A percentile compares a stretch with the other conserved stretches of the same genome.
Conservation (phyloP, 2,113 vertebrate genomes). For the Ornithorhynchus anatinus region DNA sequence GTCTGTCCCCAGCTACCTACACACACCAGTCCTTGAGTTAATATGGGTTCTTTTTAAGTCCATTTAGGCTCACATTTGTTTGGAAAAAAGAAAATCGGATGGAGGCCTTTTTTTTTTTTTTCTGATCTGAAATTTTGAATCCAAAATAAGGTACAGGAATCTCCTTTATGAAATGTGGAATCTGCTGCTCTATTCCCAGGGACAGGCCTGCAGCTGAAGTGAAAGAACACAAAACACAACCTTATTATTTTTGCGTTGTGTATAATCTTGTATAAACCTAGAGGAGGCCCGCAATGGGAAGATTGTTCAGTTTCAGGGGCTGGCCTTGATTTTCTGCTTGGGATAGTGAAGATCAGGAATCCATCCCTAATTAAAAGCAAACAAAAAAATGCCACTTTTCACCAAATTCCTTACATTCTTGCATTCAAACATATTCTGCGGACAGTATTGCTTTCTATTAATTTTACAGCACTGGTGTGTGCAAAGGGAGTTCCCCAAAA, state of each 20-base stretch:
- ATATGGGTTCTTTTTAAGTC: slow-evolving; percentile 13
- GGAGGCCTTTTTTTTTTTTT: too few relatives aligned
- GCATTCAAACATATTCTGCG: slow-evolving; percentile 44
- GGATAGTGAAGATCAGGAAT: slow-evolving; percentile 72
- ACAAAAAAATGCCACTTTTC: slow-evolving; percentile 61
- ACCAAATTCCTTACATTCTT: slow-evolving; percentile 71
- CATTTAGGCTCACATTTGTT: slow-evolving; percentile 27
- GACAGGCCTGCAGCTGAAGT: slow-evolving; percentile 35
- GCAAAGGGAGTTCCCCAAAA: slow-evolving; percentile 52
- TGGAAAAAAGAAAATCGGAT: slow-evolving; percentile 29
- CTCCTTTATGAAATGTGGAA: slow-evolving; percentile 36
- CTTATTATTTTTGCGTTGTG: slow-evolving; percentile 37
- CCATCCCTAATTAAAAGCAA: slow-evolving; percentile 77
- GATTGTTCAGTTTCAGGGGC: slow-evolving; percentile 57
- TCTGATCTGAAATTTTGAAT: slow-evolving; percentile 40
- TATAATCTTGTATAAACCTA: slow-evolving; percentile 67
- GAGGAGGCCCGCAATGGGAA: slow-evolving; percentile 61
- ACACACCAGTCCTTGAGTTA: not conserved
- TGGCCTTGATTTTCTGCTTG: slow-evolving; percentile 68
- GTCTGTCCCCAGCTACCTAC: not conserved
- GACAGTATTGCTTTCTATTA: slow-evolving; percentile 47
- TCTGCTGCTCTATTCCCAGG: slow-evolving; percentile 39
- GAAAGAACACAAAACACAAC: slow-evolving; percentile 44
- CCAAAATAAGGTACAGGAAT: slow-evolving; percentile 29
- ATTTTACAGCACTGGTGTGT: slow-evolving; percentile 46